These are phyloP conservation scores for Brienomyrus longianalis DNA, from an alignment of 2,113 vertebrate genomes.

Conservation along the genomic window DNA sequence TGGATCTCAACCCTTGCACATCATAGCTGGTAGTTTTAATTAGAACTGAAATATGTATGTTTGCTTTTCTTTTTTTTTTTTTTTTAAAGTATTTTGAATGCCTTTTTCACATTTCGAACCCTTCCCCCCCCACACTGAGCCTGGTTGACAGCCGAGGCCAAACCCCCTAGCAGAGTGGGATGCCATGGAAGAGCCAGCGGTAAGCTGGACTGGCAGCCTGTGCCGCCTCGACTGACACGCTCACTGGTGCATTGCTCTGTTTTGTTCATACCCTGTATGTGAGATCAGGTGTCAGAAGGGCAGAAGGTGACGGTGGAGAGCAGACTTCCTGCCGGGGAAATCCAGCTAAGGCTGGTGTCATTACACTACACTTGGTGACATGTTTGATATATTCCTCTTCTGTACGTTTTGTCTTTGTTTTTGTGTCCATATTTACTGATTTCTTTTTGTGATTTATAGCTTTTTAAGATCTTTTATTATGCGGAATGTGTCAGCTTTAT, in stretches of 20 bases:
- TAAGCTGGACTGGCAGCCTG: background rate
- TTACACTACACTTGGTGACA: background rate
- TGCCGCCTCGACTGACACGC: background rate
- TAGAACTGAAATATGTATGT: background rate
- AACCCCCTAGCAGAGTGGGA: background rate
- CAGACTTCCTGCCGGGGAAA: background rate
- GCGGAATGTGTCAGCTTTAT: background rate
- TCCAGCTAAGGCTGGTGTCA: background rate
- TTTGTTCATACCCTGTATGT: background rate
- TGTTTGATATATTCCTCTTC: background rate
- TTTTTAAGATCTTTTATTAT: background rate
- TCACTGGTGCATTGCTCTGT: background rate
- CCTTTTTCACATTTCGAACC: background rate
- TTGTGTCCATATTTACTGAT: background rate
- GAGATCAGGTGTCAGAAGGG: background rate
- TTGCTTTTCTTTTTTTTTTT: background rate
- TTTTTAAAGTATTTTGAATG: background rate
- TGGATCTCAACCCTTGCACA: background rate
- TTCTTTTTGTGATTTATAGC: background rate
- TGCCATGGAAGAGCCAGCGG: background rate
- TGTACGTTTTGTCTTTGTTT: background rate
- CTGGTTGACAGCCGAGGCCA: background rate
- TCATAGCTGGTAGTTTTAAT: background rate
- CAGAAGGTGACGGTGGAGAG: background rate
- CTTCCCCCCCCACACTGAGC: background rate